Evolutionary conservation across 2,888 invertebrate genomes (phyloP).

Genomic region (Matsumyia berberina): DNA sequence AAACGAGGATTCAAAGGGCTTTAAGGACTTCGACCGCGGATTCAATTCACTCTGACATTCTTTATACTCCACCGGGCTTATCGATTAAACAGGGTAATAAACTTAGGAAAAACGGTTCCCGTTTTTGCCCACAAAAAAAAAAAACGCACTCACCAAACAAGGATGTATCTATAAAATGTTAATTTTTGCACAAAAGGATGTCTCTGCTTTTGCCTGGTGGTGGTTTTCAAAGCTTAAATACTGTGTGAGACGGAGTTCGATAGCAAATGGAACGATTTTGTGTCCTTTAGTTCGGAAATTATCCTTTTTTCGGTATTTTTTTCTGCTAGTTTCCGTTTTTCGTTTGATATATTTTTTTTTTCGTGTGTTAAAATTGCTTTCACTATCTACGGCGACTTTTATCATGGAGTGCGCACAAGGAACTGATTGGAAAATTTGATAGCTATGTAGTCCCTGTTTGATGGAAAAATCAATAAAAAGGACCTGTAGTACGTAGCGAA

Average conservation of each 20-base stretch:
- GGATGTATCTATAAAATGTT: slow-evolving; percentile 59
- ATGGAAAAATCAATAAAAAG: slow-evolving; percentile 80
- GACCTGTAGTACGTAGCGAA: slow-evolving; percentile 78
- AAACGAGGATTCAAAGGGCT: slow-evolving; percentile 4
- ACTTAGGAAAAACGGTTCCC: slow-evolving; percentile 26
- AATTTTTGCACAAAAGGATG: slow-evolving; percentile 28
- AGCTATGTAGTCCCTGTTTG: slow-evolving; percentile 40
- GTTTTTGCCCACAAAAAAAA: slow-evolving; percentile 23
- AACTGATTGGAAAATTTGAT: slow-evolving; percentile 55
- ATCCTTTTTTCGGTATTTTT: slow-evolving; percentile 12
- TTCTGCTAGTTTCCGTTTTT: slow-evolving; percentile 13
- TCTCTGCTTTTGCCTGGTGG: not conserved
- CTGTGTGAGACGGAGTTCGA: not conserved
- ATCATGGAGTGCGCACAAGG: slow-evolving; percentile 67
- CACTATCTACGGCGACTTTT: slow-evolving; percentile 70
- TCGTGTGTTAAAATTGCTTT: slow-evolving; percentile 41
- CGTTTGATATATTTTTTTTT: slow-evolving; percentile 9
- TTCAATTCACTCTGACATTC: slow-evolving; percentile 36
- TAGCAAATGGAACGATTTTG: not conserved
- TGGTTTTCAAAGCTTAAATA: slow-evolving; percentile 1
- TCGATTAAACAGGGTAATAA: slow-evolving; percentile 62
- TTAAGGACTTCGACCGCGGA: slow-evolving; percentile 5
- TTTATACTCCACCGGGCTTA: slow-evolving; percentile 24
- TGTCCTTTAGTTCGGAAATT: not conserved
- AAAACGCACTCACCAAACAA: slow-evolving; percentile 30